Evolutionary conservation across 1,140 invertebrate genomes (phyloP).

Genomic region (Trichogramma pretiosum): DNA sequence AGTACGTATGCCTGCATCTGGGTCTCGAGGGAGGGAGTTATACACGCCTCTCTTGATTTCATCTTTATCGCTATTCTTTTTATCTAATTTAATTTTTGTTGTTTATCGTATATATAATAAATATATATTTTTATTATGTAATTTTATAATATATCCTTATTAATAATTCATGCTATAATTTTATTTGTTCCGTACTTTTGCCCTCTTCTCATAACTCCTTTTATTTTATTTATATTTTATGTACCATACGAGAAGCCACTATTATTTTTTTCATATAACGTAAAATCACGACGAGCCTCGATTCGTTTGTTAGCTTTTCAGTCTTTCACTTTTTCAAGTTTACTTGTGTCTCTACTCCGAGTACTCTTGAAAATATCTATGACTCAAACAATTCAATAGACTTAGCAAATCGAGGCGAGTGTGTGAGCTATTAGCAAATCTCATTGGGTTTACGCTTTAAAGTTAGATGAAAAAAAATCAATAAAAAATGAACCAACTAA

Average conservation of each 20-base stretch:
- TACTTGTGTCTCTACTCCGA: too few species aligned
- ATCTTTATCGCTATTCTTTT: slow-evolving; percentile 30
- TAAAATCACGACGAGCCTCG: slow-evolving; percentile 16
- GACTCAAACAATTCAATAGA: slow-evolving; percentile 1
- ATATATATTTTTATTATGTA: slow-evolving; percentile 39
- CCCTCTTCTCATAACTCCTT: too few species aligned
- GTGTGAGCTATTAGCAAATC: slow-evolving; percentile 1
- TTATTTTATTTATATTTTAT: background rate
- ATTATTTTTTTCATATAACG: slow-evolving; percentile 23
- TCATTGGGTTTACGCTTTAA: background rate
- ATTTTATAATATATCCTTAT: slow-evolving; percentile 39
- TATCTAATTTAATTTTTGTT: slow-evolving; percentile 33
- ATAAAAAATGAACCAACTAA: too few species aligned
- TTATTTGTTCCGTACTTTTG: too few species aligned
- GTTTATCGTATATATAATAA: slow-evolving; percentile 42
- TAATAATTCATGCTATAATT: slow-evolving; percentile 31
- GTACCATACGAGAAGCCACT: slow-evolving; percentile 25
- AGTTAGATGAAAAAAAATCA: too few species aligned
- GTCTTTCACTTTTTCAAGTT: too few species aligned
- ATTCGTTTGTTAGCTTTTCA: slow-evolving; percentile 19
- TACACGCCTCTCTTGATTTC: slow-evolving; percentile 19
- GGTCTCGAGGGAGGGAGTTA: slow-evolving; percentile 14
- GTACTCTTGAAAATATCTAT: too few species aligned
- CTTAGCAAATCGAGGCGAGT: slow-evolving; percentile 4
- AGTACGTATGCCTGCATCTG: too few species aligned